A percentile compares a stretch with the other conserved stretches of the same genome.
phyloP scores from a whole-genome alignment of 2,888 invertebrate species.

The Halictus quadricinctus region DNA sequence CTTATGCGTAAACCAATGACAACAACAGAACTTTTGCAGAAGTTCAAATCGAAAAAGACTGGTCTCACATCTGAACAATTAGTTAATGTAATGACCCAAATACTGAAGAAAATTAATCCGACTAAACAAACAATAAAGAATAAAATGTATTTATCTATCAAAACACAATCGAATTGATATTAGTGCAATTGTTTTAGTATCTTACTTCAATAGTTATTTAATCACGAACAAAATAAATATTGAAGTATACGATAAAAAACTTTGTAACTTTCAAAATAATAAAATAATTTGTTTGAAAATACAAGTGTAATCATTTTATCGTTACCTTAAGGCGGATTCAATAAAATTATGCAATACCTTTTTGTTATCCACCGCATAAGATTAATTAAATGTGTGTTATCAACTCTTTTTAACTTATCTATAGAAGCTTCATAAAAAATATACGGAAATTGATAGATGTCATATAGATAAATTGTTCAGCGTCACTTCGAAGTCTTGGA shows the following conservation, averaged over 20 bases:
- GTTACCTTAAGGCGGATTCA: background rate
- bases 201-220: slow-evolving; percentile 7
- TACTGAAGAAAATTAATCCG: slow-evolving; percentile 97
- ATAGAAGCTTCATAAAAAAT: background rate
- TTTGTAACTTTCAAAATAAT: slow-evolving; percentile 17
- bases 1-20: slow-evolving; percentile 98
- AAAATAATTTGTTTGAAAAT: slow-evolving; percentile 18
- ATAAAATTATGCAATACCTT: background rate
- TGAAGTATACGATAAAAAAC: background rate
- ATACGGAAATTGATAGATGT: background rate
- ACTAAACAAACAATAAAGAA: slow-evolving; percentile 95
- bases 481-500: background rate
- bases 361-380: background rate
- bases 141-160: slow-evolving; percentile 96
- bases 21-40: slow-evolving; percentile 96
- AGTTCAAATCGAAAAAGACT: slow-evolving; percentile 97
- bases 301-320: background rate
- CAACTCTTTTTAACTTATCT: background rate
- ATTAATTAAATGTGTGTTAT: background rate
- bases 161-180: slow-evolving; percentile 82
- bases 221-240: background rate
- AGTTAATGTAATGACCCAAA: slow-evolving; percentile 96
- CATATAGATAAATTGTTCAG: background rate
- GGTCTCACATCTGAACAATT: slow-evolving; percentile 95
- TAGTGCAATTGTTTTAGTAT: slow-evolving; percentile 24